Conservation (phyloP, 2,888 invertebrate species). For the Drosophila kanekoi region DNA sequence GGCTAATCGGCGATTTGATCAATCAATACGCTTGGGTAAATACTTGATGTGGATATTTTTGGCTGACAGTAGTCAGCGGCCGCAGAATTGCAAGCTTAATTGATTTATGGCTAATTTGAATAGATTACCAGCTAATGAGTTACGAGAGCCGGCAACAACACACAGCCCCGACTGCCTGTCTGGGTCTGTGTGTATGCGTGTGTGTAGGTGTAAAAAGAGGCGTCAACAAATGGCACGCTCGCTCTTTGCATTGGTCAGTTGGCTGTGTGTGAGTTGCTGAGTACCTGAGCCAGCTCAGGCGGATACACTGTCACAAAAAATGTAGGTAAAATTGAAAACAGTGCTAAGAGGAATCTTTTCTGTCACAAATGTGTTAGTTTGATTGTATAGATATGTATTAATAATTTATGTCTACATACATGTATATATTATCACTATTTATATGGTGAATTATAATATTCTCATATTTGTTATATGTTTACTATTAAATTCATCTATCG, state of each 20-base stretch:
- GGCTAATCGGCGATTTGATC: constrained; percentile 43
- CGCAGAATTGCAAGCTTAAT: constrained; percentile 45
- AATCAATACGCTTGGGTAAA: constrained; percentile 13
- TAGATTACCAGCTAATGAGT: constrained; percentile 69
- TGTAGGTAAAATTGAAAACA: not conserved
- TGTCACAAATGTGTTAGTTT: too few species aligned
- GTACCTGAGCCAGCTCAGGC: constrained; percentile 40
- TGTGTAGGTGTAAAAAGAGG: constrained; percentile 48
- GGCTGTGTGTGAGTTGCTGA: constrained; percentile 33
- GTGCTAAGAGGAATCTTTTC: too few species aligned
- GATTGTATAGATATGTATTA: too few species aligned
- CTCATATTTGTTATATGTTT: too few species aligned
- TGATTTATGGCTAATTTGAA: constrained; percentile 74
- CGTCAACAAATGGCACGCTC: constrained; percentile 52
- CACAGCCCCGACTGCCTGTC: constrained; percentile 3
- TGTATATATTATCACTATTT: too few species aligned
- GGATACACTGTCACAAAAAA: constrained; percentile 52
- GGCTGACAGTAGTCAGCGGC: constrained; percentile 40
- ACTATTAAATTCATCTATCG: too few species aligned
- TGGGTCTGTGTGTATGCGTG: constrained; percentile 8
- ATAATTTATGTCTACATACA: too few species aligned
- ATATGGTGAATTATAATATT: too few species aligned
- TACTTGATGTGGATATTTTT: constrained; percentile 15
- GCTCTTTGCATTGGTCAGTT: constrained; percentile 65
- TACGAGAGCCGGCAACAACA: constrained; percentile 52